Evolutionary conservation across 2,888 invertebrate species (phyloP).

Genomic region (Lasioglossum lativentre): DNA sequence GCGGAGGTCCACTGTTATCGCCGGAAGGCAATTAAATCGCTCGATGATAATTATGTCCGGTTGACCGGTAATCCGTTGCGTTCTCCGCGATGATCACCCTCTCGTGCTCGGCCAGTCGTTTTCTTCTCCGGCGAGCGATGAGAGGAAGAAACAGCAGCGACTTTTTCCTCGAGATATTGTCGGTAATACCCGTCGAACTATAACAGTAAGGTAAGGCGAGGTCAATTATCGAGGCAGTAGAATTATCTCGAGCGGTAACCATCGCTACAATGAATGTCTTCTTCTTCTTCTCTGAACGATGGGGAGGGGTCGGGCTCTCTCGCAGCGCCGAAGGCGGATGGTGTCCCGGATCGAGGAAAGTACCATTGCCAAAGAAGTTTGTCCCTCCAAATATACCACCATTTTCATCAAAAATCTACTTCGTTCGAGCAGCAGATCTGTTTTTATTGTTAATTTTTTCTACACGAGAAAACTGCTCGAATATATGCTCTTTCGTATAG

Average conservation of each 20-base stretch:
- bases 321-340: neutral
- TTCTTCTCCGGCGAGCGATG: neutral
- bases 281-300: conserved; percentile 25
- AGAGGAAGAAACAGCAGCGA: conserved; percentile 20
- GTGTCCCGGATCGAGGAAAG: neutral
- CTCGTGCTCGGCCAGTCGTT: neutral
- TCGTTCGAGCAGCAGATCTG: no score
- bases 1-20: conserved; percentile 14
- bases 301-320: neutral
- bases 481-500: neutral
- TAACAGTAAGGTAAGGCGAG: conserved; percentile 21
- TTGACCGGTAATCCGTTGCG: conserved; percentile 32
- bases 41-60: conserved; percentile 32
- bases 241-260: conserved; percentile 40
- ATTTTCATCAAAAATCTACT: neutral
- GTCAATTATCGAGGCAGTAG: conserved; percentile 48
- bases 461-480: no score
- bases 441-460: no score
- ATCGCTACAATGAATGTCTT: conserved; percentile 43
- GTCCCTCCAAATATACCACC: neutral
- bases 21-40: conserved; percentile 42
- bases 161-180: conserved; percentile 36
- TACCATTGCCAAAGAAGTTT: neutral
- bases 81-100: conserved; percentile 1
- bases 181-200: conserved; percentile 41